Evolutionary conservation across 2,797 vertebrate species (phyloP).

Genomic region (Selene dorsalis): DNA sequence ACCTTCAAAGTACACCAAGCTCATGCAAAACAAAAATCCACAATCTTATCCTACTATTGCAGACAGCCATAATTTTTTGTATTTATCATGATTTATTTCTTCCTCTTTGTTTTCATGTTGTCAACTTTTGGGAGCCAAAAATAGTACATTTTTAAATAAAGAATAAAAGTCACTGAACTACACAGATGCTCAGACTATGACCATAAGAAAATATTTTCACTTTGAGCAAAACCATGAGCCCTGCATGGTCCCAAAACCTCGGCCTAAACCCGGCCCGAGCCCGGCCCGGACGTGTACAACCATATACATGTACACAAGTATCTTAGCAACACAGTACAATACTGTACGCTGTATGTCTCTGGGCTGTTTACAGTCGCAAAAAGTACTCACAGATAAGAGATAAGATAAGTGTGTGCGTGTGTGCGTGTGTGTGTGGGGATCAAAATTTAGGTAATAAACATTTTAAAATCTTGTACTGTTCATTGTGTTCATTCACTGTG

Average conservation of each 20-base stretch:
- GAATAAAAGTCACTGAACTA: neutral
- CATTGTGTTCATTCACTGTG: too few species aligned
- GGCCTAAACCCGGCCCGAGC: too few species aligned
- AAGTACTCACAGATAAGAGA: neutral
- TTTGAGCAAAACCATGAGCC: too few species aligned
- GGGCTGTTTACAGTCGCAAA: neutral
- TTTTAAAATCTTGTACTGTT: neutral
- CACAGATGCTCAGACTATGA: neutral
- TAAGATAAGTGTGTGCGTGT: too few species aligned
- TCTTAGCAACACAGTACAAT: neutral
- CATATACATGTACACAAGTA: too few species aligned
- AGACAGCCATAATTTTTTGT: neutral
- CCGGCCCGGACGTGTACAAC: too few species aligned
- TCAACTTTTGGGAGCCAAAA: neutral
- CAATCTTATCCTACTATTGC: slow-evolving; percentile 26
- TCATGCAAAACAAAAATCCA: slow-evolving; percentile 47
- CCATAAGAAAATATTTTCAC: too few species aligned
- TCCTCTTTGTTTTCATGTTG: neutral
- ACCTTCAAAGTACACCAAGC: slow-evolving; percentile 54
- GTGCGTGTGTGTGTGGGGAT: neutral
- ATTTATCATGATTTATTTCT: slow-evolving; percentile 5
- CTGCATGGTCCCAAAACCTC: too few species aligned
- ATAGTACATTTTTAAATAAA: neutral
- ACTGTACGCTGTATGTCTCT: neutral
- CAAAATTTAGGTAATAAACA: neutral